Evolutionary conservation across 2,888 invertebrate genomes (phyloP).

Genomic region (Muscina levida): DNA sequence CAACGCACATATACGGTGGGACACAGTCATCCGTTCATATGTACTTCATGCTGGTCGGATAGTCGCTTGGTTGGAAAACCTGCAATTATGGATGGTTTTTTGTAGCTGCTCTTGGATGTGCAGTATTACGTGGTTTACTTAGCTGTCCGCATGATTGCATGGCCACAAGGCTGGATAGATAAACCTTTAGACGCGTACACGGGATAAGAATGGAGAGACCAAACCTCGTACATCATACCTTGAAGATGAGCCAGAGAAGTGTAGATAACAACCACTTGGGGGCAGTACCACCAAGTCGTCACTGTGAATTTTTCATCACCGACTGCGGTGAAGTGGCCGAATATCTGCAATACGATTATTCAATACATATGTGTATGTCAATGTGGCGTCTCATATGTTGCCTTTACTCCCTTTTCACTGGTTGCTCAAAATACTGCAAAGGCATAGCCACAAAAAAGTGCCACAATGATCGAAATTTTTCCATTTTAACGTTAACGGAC

Average conservation of each 20-base stretch:
- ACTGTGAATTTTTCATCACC: conserved; percentile 55
- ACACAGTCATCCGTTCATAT: conserved; percentile 17
- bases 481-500: no score
- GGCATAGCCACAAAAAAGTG: no score
- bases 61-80: conserved; percentile 35
- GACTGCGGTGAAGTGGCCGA: not conserved
- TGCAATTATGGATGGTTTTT: conserved; percentile 22
- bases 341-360: conserved; percentile 52
- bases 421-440: no score
- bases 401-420: no score
- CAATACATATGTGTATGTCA: not conserved
- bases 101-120: conserved; percentile 31
- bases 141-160: conserved; percentile 61
- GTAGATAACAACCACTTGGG: conserved; percentile 53
- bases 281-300: conserved; percentile 45
- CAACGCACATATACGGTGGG: conserved; percentile 1
- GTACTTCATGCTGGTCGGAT: conserved; percentile 3
- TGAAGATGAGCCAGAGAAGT: conserved; percentile 62
- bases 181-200: conserved; percentile 43
- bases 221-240: not conserved
- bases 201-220: no score
- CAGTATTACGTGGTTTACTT: conserved; percentile 39
- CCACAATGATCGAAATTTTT: no score
- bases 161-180: conserved; percentile 54
- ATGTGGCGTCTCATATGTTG: no score